Evolutionary conservation across 2,797 vertebrate genomes (phyloP).

Genomic region (Emydoidea blandingii): DNA sequence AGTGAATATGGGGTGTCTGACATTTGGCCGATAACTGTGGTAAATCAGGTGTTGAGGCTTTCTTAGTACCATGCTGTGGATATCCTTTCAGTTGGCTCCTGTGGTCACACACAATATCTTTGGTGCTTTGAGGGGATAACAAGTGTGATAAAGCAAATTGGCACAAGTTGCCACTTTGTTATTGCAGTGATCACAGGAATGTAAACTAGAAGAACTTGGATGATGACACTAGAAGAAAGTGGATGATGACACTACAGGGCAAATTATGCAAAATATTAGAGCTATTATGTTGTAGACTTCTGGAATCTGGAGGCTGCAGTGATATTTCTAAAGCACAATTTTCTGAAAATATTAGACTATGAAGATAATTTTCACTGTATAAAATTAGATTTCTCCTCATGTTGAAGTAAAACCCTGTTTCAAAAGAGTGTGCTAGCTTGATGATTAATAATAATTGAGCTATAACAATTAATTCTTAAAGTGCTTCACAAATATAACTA

Average conservation of each 20-base stretch:
- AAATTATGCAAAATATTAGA: not conserved
- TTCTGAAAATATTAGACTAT: not conserved
- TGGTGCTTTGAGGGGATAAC: not conserved
- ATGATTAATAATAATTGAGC: not conserved
- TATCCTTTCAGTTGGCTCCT: not conserved
- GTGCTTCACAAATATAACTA: not conserved
- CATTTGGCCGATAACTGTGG: not conserved
- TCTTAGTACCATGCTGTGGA: not conserved
- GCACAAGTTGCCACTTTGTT: not conserved
- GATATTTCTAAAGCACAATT: not conserved
- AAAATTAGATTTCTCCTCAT: not conserved
- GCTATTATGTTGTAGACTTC: not conserved
- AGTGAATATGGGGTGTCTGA: rapidly evolving
- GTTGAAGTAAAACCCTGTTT: not conserved
- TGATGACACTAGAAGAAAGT: not conserved
- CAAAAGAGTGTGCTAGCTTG: not conserved
- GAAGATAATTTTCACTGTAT: not conserved
- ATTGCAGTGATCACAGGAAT: not conserved
- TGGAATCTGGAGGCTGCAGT: not conserved
- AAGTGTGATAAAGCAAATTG: not conserved
- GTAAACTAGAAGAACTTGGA: not conserved
- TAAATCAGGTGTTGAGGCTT: not conserved
- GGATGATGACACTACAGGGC: rapidly evolving
- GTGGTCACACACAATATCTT: not conserved
- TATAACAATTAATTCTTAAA: not conserved